Conservation (phyloP, 2,888 invertebrate species). For the Acanthopleura granulata region DNA sequence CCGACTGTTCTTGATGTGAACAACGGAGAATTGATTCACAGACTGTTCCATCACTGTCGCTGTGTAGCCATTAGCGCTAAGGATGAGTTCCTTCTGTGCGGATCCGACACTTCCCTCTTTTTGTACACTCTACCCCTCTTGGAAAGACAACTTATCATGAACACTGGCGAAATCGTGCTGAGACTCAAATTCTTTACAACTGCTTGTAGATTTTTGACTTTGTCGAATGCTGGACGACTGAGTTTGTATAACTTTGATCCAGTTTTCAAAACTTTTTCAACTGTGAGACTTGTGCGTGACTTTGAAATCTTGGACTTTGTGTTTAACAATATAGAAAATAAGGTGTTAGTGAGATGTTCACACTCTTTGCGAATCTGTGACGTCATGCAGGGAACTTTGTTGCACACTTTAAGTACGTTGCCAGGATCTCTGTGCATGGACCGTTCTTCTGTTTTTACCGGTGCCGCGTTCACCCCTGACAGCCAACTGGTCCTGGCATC, state of each 20-base stretch:
- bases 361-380: slow-evolving; percentile 52
- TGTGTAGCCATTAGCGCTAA: slow-evolving; percentile 52
- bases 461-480: slow-evolving; percentile 55
- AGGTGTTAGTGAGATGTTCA: slow-evolving; percentile 46
- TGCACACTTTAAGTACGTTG: slow-evolving; percentile 43
- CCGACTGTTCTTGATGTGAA: slow-evolving; percentile 56
- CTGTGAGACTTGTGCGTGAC: neutral
- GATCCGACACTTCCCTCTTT: slow-evolving; percentile 43
- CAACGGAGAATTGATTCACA: slow-evolving; percentile 47
- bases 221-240: slow-evolving; percentile 48
- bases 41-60: slow-evolving; percentile 49
- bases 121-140: slow-evolving; percentile 54
- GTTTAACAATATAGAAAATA: slow-evolving; percentile 32
- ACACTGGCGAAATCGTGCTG: slow-evolving; percentile 45
- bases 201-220: slow-evolving; percentile 46
- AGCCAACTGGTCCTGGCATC: slow-evolving; percentile 54
- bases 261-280: neutral
- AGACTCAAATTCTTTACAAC: slow-evolving; percentile 40
- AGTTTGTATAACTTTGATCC: slow-evolving; percentile 45
- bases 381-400: slow-evolving; percentile 38
- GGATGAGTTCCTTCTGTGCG: slow-evolving; percentile 51
- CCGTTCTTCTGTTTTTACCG: slow-evolving; percentile 50
- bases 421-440: slow-evolving; percentile 55
- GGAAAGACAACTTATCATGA: slow-evolving; percentile 51
- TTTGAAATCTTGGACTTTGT: slow-evolving; percentile 28